Conservation (phyloP, 2,113 vertebrate species). For the Ramphastos sulfuratus region DNA sequence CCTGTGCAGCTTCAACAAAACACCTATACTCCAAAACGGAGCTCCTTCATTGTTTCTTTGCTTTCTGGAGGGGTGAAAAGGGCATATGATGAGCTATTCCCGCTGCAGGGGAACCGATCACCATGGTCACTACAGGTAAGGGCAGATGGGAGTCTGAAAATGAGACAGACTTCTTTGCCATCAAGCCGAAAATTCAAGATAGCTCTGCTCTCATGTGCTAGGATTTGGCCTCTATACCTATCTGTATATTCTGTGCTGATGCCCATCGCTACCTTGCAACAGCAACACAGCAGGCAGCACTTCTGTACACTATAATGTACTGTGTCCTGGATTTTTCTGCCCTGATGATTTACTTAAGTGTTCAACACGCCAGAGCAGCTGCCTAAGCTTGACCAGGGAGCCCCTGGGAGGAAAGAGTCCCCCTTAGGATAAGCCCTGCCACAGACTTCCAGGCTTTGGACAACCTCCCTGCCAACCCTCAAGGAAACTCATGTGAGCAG, state of each 20-base stretch:
- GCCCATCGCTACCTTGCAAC: not conserved
- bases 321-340: not conserved
- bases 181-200: not conserved
- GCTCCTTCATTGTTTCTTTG: not conserved
- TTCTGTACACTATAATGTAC: not conserved
- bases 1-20: not conserved
- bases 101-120: not conserved
- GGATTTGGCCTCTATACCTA: not conserved
- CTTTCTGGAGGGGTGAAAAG: not conserved
- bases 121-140: not conserved
- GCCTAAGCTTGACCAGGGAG: not conserved
- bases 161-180: not conserved
- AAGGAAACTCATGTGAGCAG: not conserved
- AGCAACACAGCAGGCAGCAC: not conserved
- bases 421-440: not conserved
- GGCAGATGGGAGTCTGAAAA: not conserved
- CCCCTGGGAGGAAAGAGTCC: not conserved
- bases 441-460: not conserved
- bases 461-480: not conserved
- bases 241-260: not conserved
- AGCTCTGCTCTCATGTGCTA: not conserved
- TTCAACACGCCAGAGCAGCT: not conserved
- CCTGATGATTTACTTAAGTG: accelerated
- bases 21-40: not conserved
- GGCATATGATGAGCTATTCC: not conserved